These are phyloP conservation scores for Drosophila seguyi DNA, from an alignment of 1,140 invertebrate species.

Conservation along the genomic window DNA sequence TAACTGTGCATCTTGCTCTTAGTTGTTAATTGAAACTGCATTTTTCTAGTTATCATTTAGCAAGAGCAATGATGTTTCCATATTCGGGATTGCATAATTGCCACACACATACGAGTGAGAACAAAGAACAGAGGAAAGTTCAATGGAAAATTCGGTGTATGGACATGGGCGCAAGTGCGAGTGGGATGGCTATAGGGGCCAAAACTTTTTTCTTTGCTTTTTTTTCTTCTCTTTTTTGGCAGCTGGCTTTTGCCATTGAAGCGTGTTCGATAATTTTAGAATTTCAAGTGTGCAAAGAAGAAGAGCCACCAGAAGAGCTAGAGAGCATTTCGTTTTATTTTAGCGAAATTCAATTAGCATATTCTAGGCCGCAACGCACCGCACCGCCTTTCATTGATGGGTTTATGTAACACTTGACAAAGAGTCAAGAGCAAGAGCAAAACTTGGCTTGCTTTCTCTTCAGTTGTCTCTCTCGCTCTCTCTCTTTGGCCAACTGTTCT, in stretches of 20 bases:
- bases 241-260: constrained; percentile 55
- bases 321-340: constrained; percentile 17
- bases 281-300: constrained; percentile 56
- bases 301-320: constrained; percentile 2
- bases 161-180: constrained; percentile 12
- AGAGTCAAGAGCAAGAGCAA: constrained; percentile 7
- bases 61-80: constrained; percentile 14
- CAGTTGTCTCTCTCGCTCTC: background rate
- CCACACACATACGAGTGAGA: constrained; percentile 3
- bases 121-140: constrained; percentile 31
- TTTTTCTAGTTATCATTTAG: constrained; percentile 26
- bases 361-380: constrained; percentile 28
- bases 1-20: background rate
- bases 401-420: constrained; percentile 66
- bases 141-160: constrained; percentile 30
- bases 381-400: constrained; percentile 43
- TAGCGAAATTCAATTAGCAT: constrained; percentile 66
- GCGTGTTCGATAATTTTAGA: constrained; percentile 70
- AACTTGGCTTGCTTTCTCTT: constrained; percentile 14
- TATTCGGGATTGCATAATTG: constrained; percentile 41
- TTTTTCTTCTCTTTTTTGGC: constrained; percentile 29
- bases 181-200: constrained; percentile 34
- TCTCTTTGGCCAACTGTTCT: constrained; percentile 26
- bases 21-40: constrained; percentile 16
- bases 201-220: constrained; percentile 7